Evolutionary conservation across 1,140 invertebrate genomes (phyloP).

Genomic region (Lepeophtheirus salmonis): DNA sequence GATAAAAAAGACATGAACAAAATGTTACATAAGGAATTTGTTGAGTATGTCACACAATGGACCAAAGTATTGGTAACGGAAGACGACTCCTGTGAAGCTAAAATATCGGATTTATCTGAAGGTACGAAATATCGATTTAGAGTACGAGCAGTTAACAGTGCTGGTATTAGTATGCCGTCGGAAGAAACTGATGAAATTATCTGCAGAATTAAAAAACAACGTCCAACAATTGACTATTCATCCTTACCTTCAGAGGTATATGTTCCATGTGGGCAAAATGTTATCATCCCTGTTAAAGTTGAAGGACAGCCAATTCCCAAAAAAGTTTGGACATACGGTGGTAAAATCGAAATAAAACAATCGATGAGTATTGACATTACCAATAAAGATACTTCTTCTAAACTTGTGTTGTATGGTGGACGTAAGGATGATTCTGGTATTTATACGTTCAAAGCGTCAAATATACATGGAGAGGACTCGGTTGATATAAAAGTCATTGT

Average conservation of each 20-base stretch:
- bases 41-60: conserved; percentile 35
- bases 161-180: conserved; percentile 80
- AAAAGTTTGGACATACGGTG: conserved; percentile 47
- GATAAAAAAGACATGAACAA: background rate
- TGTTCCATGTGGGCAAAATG: conserved; percentile 60
- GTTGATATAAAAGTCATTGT: conserved; percentile 76
- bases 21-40: conserved; percentile 26
- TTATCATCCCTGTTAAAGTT: conserved; percentile 61
- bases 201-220: conserved; percentile 54
- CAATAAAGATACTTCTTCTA: conserved; percentile 72
- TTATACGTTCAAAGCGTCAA: conserved; percentile 76
- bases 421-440: conserved; percentile 65
- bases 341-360: conserved; percentile 45
- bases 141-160: conserved; percentile 82
- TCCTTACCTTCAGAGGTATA: conserved; percentile 53
- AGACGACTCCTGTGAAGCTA: conserved; percentile 61
- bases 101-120: conserved; percentile 70
- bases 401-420: conserved; percentile 61
- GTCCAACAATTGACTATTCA: conserved; percentile 71
- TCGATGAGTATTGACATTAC: conserved; percentile 58
- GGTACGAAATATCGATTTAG: conserved; percentile 90
- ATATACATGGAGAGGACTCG: conserved; percentile 79
- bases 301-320: conserved; percentile 63
- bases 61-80: conserved; percentile 41
- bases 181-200: conserved; percentile 74